Base-by-base conservation (phyloP, 2,113 vertebrate genomes). In the Malurus elegans region DNA sequence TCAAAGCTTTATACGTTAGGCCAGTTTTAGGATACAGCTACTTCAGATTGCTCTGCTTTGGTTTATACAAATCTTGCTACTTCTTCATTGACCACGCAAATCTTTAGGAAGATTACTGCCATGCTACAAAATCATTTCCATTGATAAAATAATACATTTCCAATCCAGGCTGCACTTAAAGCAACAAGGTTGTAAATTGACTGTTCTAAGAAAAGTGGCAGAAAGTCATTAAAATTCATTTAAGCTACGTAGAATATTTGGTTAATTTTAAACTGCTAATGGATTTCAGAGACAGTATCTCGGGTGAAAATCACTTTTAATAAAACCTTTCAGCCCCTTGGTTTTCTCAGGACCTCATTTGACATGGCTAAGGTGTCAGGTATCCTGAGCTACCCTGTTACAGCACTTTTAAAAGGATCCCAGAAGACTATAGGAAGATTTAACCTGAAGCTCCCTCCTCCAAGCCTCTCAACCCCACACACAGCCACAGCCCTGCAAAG, bases 261-360 rank as follows among this genome's bases (percentile, higher is more conserved):
- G 53, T 72, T 93, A 69, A 86, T 86, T 88, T 79, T 86, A 79
- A 96, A 76, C 54, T 26, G 18, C 23, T 80, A 83, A 76, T 42
- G 15, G 44, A 79, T 76, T 80, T 86, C 47, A 72, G 75, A 79
- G 28, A 57, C 32, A 72, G 66, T 44, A 90, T 13, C 24, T 79
- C 1, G 0, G 8, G 32, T 26, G 23, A 76, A 80, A 80, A 88
- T 45, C 47, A 53, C 61, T 90, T 92, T 21, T 60, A 48, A 32
- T 70, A 74, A 42, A 79, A 62, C 10, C 21, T 72, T 88, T 29
- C 32, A 73, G 34, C 29, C 47, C 25, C 36, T 10, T 40, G 36
- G 9, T 74, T 86, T 93, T 65, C 72, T 31, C 36, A 15, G 60
- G 47, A 83, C 51, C 44, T 90, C 17, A n/a, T 34, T 61, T 2